Conservation (phyloP, 2,888 invertebrate species). For the Harpalus rufipes region DNA sequence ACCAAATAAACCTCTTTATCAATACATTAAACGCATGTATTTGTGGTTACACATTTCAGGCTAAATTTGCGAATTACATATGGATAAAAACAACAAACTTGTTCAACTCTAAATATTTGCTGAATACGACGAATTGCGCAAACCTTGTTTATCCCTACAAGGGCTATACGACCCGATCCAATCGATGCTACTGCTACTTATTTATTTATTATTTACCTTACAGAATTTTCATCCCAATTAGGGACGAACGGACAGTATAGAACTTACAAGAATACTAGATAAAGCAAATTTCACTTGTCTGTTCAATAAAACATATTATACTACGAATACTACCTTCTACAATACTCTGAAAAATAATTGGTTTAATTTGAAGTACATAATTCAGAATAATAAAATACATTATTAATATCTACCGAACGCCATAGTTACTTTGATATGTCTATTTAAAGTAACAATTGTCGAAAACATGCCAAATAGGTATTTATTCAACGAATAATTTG, state of each 20-base stretch:
- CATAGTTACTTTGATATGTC: too few species aligned
- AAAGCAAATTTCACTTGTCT: background rate
- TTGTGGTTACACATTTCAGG: background rate
- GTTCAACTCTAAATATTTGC: background rate
- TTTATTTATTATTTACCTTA: constrained; percentile 1
- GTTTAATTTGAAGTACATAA: too few species aligned
- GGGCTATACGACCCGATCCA: background rate
- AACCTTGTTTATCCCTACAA: background rate
- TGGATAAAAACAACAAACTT: background rate
- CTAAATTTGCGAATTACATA: background rate
- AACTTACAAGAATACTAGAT: background rate
- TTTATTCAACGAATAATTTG: too few species aligned
- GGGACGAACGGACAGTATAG: background rate
- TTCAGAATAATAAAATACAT: too few species aligned
- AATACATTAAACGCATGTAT: constrained; percentile 11
- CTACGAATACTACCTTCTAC: background rate
- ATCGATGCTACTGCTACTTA: background rate
- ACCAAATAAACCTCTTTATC: constrained; percentile 22
- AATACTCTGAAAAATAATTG: background rate
- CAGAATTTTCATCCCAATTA: background rate
- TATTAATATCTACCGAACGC: too few species aligned
- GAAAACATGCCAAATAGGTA: too few species aligned
- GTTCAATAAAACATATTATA: constrained; percentile 3
- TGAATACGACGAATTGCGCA: background rate
- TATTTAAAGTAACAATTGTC: too few species aligned